Conservation (phyloP, 1,140 invertebrate species). For the Pseudachorutes palmiensis region DNA sequence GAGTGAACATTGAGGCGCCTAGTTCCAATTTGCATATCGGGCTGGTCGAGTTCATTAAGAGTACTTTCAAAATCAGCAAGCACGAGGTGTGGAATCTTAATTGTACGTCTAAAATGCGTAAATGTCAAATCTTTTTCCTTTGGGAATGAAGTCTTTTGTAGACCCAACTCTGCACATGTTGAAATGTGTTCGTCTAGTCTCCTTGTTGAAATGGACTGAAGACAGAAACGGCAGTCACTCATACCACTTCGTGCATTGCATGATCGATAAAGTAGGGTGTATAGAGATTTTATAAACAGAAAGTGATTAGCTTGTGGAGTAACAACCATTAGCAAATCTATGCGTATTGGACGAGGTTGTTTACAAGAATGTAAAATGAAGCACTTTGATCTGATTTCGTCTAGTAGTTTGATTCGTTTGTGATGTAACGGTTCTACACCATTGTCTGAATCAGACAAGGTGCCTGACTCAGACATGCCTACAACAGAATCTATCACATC, state of each 20-base stretch:
- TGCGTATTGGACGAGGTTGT: neutral
- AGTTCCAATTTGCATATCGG: neutral
- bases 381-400: neutral
- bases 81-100: constrained; percentile 8
- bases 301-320: neutral
- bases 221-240: constrained; percentile 16
- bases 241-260: neutral
- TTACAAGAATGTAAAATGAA: neutral
- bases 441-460: neutral
- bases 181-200: neutral
- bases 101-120: neutral
- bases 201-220: neutral
- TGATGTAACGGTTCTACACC: neutral
- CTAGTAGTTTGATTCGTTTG: neutral
- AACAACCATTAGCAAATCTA: neutral
- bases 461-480: no score
- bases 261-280: neutral
- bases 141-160: constrained; percentile 7
- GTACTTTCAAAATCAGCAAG: constrained; percentile 21
- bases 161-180: neutral
- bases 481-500: neutral
- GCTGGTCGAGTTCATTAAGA: neutral
- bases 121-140: constrained; percentile 13
- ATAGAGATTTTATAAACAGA: constrained; percentile 8
- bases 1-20: constrained; percentile 9